Evolutionary conservation across 2,888 invertebrate species (phyloP), one percentile per base, ranked within the genome.

Genomic region (Allophyes oxyacanthae): DNA sequence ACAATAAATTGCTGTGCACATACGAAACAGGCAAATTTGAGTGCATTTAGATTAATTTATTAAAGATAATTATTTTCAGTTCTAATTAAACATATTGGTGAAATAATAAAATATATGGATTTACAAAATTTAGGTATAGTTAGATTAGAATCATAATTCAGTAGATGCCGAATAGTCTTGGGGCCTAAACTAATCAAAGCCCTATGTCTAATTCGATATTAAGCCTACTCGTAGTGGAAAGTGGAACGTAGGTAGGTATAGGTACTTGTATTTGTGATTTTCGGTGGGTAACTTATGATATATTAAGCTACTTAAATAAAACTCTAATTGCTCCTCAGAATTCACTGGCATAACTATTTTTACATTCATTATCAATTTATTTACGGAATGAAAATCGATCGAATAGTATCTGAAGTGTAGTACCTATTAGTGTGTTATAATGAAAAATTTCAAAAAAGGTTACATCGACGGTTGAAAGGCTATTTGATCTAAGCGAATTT

Each of bases 1-100:
- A 94, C 94, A 94, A 93, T 94, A 92, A 94, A 94, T 94, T 94
- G 89, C 90, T 88, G 94, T 94, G 94, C 94, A 92, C 89, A 92
- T 93, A 94, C 90, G 90, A 92, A 93, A 94, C 93, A 92, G 94
- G 94, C 94, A 93, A 94, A 93, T 90, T 94, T 90, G 82, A 90
- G 94, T 94, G 94, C 94, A 94, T 86, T 92, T 91, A 94, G 88
- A 88, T 90, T 89, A 88, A 85, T 89, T 81, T n/a, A n/a, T 84
- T 83, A 78, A 86, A 83, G 86, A 87, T 84, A 85, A 82, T 87
- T 86, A 85, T 68, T 86, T 82, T 83, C 65, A 63, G 78, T 83
- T 83, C 82, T 87, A 86, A 85, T 83, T 78, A 89, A 86, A 82
- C 74, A 84, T 83, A 71, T 81, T n/a, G n/a, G 77, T 25, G 15